Conservation (phyloP, 1,140 invertebrate species). For the Rhyacophila brunnea region DNA sequence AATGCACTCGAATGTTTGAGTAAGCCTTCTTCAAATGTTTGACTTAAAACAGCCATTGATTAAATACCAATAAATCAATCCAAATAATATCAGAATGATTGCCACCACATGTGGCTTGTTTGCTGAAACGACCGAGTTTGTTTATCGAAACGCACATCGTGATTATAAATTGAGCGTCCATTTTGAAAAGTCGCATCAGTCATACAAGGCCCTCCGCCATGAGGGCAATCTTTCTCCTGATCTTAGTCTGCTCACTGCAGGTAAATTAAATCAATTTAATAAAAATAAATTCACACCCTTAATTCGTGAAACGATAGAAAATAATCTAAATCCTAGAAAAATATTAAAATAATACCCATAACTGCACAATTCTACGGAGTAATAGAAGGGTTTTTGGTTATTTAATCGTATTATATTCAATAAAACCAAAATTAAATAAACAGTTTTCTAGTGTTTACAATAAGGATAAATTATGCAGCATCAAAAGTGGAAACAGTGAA, state of each 20-base stretch:
- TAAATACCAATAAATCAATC: constrained; percentile 32
- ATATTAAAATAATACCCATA: no score
- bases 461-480: no score
- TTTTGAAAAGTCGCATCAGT: constrained; percentile 24
- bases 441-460: no score
- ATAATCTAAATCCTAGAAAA: no score
- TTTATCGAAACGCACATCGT: constrained; percentile 4
- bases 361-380: no score
- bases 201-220: constrained; percentile 31
- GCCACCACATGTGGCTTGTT: constrained; percentile 24
- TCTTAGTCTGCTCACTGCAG: constrained; percentile 35
- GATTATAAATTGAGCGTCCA: constrained; percentile 23
- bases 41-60: constrained; percentile 3
- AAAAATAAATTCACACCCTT: not conserved
- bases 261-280: constrained; percentile 13
- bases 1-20: constrained; percentile 2
- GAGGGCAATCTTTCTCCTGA: constrained; percentile 32
- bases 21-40: not conserved
- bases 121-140: constrained; percentile 19
- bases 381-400: no score
- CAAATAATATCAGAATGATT: constrained; percentile 17
- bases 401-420: no score
- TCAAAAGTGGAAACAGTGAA: no score
- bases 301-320: no score
- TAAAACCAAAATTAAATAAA: no score